A percentile compares a stretch with the other conserved stretches of the same genome.
Conservation (phyloP, 1,140 invertebrate species). For the Magallana gigas region DNA sequence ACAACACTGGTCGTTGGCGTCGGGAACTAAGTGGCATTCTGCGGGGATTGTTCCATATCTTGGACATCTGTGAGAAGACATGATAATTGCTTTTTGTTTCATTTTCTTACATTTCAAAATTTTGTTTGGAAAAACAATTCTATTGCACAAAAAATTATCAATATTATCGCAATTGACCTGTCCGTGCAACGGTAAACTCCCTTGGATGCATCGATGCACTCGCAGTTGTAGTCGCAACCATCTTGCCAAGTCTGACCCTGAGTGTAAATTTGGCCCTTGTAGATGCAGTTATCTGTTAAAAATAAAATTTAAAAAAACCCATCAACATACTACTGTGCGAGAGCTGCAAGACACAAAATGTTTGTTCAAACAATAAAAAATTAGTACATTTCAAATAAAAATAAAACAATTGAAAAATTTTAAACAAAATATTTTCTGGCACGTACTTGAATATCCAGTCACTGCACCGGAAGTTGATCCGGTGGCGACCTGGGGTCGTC, state of each 20-base stretch:
- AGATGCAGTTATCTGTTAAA: constrained; percentile 55
- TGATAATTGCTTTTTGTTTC: background rate
- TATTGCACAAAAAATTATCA: no score
- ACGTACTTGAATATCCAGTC: constrained; percentile 55
- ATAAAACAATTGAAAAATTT: no score
- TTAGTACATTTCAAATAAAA: no score
- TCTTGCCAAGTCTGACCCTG: constrained; percentile 67
- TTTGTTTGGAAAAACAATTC: no score
- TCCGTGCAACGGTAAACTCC: constrained; percentile 71
- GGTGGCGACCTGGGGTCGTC: constrained; percentile 41
- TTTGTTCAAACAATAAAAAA: no score
- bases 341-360: no score
- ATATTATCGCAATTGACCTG: constrained; percentile 55
- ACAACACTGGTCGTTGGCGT: constrained; percentile 67
- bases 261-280: constrained; percentile 60
- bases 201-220: constrained; percentile 66
- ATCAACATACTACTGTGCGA: no score
- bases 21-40: constrained; percentile 63
- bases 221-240: constrained; percentile 67
- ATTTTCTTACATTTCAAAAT: background rate
- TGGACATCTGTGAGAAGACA: constrained; percentile 60
- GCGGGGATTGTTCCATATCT: constrained; percentile 63
- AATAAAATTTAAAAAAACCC: background rate
- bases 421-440: no score
- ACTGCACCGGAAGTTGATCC: constrained; percentile 46